Evolutionary conservation across 92 coral and sea anemone genomes (phyloP).

Genomic region (Isaurus tuberculatus): DNA sequence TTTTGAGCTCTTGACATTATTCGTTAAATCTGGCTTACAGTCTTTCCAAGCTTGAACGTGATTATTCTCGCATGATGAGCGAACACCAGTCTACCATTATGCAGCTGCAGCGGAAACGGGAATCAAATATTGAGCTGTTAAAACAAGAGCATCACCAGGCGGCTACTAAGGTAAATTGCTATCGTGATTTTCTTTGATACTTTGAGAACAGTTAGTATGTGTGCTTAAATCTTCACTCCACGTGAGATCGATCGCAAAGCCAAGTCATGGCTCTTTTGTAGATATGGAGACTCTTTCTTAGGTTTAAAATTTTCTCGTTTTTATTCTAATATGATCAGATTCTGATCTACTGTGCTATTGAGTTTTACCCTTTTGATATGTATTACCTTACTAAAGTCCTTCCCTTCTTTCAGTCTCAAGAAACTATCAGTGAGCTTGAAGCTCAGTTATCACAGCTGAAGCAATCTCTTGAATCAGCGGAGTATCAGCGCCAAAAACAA

Average conservation of each 20-base stretch:
- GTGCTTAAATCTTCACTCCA: background rate
- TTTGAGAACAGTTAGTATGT: no score
- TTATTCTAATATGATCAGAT: no score
- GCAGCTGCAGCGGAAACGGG: constrained; percentile 86
- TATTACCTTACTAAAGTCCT: background rate
- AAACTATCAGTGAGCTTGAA: constrained; percentile 80
- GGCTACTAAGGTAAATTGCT: constrained; percentile 65
- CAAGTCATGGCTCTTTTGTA: no score
- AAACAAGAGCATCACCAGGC: constrained; percentile 85
- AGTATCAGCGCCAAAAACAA: constrained; percentile 90
- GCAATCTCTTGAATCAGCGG: constrained; percentile 83
- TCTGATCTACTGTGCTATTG: background rate
- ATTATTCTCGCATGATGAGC: constrained; percentile 73
- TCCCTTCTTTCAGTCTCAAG: constrained; percentile 67
- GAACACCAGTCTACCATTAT: constrained; percentile 81
- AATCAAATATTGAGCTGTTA: constrained; percentile 72
- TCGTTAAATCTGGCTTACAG: constrained; percentile 24
- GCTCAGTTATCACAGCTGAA: constrained; percentile 77
- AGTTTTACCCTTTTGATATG: background rate
- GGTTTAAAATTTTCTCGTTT: no score
- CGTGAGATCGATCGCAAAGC: background rate
- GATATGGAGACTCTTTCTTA: no score
- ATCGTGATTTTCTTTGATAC: background rate
- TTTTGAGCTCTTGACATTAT: no score
- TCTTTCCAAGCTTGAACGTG: constrained; percentile 78